These are phyloP conservation scores for Agrypnus murinus DNA, from an alignment of 2,888 invertebrate species.

Conservation along the genomic window DNA sequence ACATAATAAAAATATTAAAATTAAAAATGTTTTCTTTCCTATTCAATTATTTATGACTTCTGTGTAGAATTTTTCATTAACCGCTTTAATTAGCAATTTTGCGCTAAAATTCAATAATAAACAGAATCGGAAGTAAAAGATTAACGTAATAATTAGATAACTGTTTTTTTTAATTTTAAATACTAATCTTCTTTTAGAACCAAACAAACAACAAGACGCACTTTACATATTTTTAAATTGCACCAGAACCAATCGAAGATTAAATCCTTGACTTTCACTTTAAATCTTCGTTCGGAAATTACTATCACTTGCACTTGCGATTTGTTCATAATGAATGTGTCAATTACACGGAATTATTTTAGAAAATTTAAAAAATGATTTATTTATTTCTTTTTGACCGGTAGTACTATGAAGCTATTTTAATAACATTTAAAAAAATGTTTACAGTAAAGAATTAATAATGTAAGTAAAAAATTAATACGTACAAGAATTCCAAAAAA, in stretches of 20 bases:
- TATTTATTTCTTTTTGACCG: no score
- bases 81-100: constrained; percentile 15
- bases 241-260: background rate
- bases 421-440: background rate
- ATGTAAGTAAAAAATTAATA: background rate
- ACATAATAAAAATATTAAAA: background rate
- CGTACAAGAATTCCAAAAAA: background rate
- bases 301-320: constrained; percentile 1
- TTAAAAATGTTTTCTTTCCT: no score
- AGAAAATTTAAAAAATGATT: no score
- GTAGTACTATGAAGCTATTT: no score
- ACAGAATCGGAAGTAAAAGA: constrained; percentile 18
- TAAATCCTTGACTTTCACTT: constrained; percentile 15
- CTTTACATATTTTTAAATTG: background rate
- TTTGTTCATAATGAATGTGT: background rate
- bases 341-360: no score
- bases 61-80: no score
- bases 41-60: no score
- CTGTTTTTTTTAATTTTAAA: background rate
- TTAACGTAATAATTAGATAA: constrained; percentile 17
- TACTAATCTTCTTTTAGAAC: background rate
- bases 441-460: no score
- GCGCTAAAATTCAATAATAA: background rate
- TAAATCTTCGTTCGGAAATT: constrained; percentile 6
- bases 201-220: background rate